A percentile compares a stretch with the other conserved stretches of the same genome.
phyloP scores from a whole-genome alignment of 2,797 vertebrate species.

The Lepus oiostolus region DNA sequence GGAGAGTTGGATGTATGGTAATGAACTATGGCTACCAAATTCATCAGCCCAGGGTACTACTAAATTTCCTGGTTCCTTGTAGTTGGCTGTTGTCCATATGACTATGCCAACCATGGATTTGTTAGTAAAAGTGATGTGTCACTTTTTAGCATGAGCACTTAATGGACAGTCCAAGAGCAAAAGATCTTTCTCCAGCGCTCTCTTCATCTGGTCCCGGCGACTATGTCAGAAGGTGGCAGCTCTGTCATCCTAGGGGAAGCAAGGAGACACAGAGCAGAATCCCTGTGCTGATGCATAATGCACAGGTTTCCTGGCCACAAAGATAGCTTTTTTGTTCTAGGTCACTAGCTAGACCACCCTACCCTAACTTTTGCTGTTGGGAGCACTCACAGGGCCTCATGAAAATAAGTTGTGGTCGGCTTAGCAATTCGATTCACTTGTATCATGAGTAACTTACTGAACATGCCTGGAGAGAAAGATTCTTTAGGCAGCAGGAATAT shows the following conservation, averaged over 20 bases:
- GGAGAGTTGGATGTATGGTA: too few species aligned
- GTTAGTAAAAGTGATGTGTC: background rate
- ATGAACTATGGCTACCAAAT: background rate
- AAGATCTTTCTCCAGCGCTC: background rate
- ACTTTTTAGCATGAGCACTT: background rate
- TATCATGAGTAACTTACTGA: background rate
- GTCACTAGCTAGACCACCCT: background rate
- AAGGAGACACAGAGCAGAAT: background rate
- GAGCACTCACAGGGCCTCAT: too few species aligned
- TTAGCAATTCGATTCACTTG: background rate
- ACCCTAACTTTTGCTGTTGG: background rate
- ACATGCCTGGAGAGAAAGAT: background rate
- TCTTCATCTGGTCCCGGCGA: background rate
- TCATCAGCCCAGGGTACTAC: background rate
- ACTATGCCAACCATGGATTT: background rate
- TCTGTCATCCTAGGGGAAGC: background rate
- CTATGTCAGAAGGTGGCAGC: too few species aligned
- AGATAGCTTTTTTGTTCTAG: background rate
- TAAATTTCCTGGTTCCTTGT: background rate
- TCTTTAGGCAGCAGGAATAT: background rate
- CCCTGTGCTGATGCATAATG: background rate
- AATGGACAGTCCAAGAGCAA: too few species aligned
- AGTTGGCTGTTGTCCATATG: background rate
- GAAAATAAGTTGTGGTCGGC: background rate
- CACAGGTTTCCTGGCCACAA: background rate